These are phyloP conservation scores for Nesidiocoris tenuis DNA, from an alignment of 2,888 invertebrate genomes.

Conservation along the genomic window DNA sequence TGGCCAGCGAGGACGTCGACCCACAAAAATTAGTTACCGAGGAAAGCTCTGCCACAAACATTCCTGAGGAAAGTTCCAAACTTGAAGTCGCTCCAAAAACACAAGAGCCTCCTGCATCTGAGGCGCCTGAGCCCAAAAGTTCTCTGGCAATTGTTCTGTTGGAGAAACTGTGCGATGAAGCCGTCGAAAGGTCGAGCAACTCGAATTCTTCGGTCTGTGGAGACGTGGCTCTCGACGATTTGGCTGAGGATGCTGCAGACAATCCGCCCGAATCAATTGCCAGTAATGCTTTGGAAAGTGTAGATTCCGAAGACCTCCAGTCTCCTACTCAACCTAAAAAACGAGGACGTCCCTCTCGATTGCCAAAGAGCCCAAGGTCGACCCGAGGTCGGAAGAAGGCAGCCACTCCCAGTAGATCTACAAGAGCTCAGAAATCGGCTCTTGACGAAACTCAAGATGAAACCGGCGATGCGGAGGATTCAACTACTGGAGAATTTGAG, in stretches of 20 bases:
- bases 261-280: neutral
- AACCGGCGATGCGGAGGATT: too few species aligned
- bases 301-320: too few species aligned
- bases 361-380: neutral
- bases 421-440: neutral
- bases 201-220: constrained; percentile 1
- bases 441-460: neutral
- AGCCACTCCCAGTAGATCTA: neutral
- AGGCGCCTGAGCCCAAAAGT: neutral
- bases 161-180: constrained; percentile 24
- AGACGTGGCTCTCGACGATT: neutral
- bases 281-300: too few species aligned
- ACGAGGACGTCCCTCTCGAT: neutral
- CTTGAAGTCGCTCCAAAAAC: too few species aligned
- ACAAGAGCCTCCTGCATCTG: too few species aligned
- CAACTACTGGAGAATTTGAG: too few species aligned
- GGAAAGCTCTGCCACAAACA: too few species aligned
- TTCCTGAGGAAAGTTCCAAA: too few species aligned
- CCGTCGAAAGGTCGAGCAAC: constrained; percentile 13
- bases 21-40: too few species aligned
- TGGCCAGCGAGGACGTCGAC: too few species aligned
- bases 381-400: neutral
- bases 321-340: neutral
- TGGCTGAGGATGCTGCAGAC: too few species aligned
- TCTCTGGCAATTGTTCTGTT: constrained; percentile 1